Conservation (phyloP, 2,113 vertebrate genomes). For the Lophotis ruficrista region DNA sequence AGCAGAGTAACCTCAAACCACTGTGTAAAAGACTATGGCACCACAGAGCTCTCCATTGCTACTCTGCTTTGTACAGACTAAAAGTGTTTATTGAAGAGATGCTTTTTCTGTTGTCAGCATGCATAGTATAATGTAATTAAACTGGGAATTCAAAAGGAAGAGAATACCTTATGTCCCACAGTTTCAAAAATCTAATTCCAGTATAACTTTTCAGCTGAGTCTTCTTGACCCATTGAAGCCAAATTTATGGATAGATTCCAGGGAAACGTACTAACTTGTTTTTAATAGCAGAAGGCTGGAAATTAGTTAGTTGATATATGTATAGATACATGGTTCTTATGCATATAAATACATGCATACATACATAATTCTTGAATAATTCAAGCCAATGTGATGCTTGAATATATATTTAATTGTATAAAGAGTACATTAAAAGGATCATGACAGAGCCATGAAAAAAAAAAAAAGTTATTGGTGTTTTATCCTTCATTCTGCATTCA, state of each 20-base stretch:
- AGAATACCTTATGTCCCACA: neutral
- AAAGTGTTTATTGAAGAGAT: constrained; percentile 13
- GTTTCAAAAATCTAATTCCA: neutral
- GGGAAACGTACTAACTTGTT: neutral
- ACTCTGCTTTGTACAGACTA: neutral
- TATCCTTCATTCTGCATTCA: neutral
- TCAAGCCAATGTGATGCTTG: neutral
- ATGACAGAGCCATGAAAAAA: neutral
- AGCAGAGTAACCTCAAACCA: neutral
- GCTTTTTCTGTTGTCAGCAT: constrained; percentile 19
- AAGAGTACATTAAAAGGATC: neutral
- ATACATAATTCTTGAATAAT: neutral
- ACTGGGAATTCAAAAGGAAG: constrained; percentile 30
- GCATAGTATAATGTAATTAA: constrained; percentile 12
- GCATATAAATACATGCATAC: neutral
- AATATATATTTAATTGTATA: neutral
- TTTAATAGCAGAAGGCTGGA: neutral
- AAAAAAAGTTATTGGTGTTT: neutral
- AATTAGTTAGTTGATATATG: neutral
- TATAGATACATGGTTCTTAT: neutral
- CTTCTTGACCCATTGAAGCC: neutral
- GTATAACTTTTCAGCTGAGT: neutral
- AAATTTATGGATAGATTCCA: neutral
- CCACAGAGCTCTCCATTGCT: neutral
- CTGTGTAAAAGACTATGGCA: neutral